Percentiles rank a stretch among this genome's conserved stretches.
Conservation (phyloP, 92 coral and sea anemone species). For the Blastomussa wellsi region DNA sequence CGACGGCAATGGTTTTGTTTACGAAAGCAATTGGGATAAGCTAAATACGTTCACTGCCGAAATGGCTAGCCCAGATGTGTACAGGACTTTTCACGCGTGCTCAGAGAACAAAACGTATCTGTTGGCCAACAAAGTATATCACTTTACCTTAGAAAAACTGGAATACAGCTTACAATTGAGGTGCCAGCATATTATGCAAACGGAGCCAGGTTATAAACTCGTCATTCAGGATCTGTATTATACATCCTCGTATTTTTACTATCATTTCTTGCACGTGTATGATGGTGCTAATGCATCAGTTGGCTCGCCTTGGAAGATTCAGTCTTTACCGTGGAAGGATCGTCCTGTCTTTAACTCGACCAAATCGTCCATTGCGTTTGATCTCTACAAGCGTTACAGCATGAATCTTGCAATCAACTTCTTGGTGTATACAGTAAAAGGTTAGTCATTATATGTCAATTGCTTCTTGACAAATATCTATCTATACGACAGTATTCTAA, state of each 20-base stretch:
- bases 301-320: conserved; percentile 31
- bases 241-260: background rate
- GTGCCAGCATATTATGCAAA: conserved; percentile 48
- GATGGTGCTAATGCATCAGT: conserved; percentile 39
- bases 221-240: conserved; percentile 45
- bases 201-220: conserved; percentile 52
- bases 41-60: conserved; percentile 23
- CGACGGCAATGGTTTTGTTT: conserved; percentile 42
- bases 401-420: conserved; percentile 13
- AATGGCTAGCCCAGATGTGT: conserved; percentile 45
- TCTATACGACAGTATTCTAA: too few relatives aligned
- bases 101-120: conserved; percentile 39
- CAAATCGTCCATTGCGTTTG: conserved; percentile 19
- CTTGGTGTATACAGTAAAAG: conserved; percentile 57
- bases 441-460: conserved; percentile 28
- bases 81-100: conserved; percentile 34
- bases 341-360: conserved; percentile 48
- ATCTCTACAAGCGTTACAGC: conserved; percentile 6
- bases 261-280: conserved; percentile 20
- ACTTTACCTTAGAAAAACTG: conserved; percentile 17
- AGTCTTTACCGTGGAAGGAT: conserved; percentile 24
- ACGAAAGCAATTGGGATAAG: conserved; percentile 30
- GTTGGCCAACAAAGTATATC: conserved; percentile 16
- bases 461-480: too few relatives aligned
- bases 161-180: background rate